These are phyloP conservation scores for Cantharis nigra DNA, from an alignment of 2,888 invertebrate species.

Conservation along the genomic window DNA sequence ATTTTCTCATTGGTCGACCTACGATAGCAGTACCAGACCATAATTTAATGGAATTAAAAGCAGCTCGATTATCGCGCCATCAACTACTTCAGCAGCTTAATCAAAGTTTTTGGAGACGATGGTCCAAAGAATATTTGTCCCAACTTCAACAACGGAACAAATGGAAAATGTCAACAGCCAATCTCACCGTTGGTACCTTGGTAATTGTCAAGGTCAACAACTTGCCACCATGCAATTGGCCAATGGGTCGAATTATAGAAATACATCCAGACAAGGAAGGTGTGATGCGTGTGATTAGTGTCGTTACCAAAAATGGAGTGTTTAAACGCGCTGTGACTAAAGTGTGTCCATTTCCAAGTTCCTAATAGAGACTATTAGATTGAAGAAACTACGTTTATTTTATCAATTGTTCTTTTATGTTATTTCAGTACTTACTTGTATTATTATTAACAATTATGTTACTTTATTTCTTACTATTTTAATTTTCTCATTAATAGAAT, in stretches of 20 bases:
- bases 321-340: no score
- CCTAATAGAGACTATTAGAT: no score
- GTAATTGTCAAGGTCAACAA: background rate
- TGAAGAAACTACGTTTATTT: no score
- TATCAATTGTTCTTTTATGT: no score
- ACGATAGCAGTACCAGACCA: background rate
- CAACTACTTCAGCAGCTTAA: background rate
- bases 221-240: background rate
- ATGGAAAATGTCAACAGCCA: background rate
- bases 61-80: background rate
- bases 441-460: no score
- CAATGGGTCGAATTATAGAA: background rate
- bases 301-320: no score
- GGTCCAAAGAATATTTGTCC: background rate
- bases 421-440: no score
- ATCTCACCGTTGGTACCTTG: background rate
- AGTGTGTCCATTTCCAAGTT: no score
- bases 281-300: no score
- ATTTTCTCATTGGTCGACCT: background rate
- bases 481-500: no score
- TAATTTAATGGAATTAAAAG: background rate
- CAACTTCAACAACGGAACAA: background rate
- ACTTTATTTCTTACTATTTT: no score
- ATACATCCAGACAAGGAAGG: background rate
- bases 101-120: background rate